A percentile compares a stretch with the other conserved stretches of the same genome.
Conservation (phyloP, 2,113 vertebrate genomes). For the Harpagus bidentatus region DNA sequence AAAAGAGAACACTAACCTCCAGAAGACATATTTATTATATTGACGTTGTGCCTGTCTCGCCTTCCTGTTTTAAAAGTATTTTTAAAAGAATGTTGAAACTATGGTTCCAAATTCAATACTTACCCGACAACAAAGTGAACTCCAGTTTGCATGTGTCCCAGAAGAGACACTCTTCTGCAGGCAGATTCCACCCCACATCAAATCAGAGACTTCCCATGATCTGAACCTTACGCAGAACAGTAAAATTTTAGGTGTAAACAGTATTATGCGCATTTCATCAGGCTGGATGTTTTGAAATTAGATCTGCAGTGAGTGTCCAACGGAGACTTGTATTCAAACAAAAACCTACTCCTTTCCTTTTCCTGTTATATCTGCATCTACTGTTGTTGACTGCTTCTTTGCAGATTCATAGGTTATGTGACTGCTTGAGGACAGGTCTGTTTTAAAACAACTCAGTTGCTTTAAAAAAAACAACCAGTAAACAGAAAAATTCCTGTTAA, state of each 20-base stretch:
- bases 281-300: neutral
- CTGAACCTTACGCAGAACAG: neutral
- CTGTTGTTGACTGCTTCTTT: neutral
- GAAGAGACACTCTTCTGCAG: neutral
- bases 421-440: neutral
- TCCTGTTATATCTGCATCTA: neutral
- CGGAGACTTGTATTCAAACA: neutral
- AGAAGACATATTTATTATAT: neutral
- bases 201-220: neutral
- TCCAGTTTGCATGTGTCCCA: neutral
- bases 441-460: neutral
- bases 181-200: neutral
- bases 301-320: neutral
- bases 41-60: neutral
- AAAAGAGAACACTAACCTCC: too few species aligned
- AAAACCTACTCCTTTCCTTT: neutral
- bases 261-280: neutral
- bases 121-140: neutral
- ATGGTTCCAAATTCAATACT: neutral
- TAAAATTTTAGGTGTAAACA: neutral
- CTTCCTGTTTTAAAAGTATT: neutral
- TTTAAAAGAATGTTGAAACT: neutral
- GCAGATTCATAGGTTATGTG: neutral
- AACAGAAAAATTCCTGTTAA: neutral
- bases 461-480: neutral